Evolutionary conservation across 1,140 invertebrate genomes (phyloP), one percentile per base, ranked within the genome.

Genomic region (Rhopalosiphum maidis): DNA sequence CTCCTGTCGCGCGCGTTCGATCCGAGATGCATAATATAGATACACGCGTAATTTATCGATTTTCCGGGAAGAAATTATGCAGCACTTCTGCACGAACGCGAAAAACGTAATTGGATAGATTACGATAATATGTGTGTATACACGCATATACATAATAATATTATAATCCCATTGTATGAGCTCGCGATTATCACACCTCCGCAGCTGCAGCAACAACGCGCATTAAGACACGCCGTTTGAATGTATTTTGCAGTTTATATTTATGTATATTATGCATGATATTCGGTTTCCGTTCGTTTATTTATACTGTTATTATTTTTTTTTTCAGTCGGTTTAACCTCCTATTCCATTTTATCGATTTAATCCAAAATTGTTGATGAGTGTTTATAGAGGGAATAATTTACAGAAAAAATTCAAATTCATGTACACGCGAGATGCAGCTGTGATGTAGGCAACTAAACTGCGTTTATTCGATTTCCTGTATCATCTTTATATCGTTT

Each of bases 91-190:
- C 30, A n/a, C 60, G 60, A n/a, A 77, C 60, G 60, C 30, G n/a
- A 77, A 77, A 77, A 77, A n/a, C 60, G 60, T 77, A 77, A 77
- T 77, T 77, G 60, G 60, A 77, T 77, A 77, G 15, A 77, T 77
- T 77, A 77, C 60, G 60, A 77, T 77, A n/a, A 21, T 77, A 77
- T n/a, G 11, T 5, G 15, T n/a, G 0, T n/a, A 77, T 15, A 15
- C 30, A 30, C 55, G 55, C 15, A 35, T n/a, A 30, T 68, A 68
- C 11, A n/a, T 18, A n/a, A n/a, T 18, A 18, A n/a, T 77, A 77
- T 77, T 77, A 21, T 77, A 77, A 77, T n/a, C 60, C 60, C 60
- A 77, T 77, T 77, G 60, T 77, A 77, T 18, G 48, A 77, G 60
- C 60, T 77, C n/a, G 60, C 30, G 60, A 77, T 77, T 77, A 77